Evolutionary conservation across 2,113 vertebrate species (phyloP).

Genomic region (Apodemus sylvaticus): DNA sequence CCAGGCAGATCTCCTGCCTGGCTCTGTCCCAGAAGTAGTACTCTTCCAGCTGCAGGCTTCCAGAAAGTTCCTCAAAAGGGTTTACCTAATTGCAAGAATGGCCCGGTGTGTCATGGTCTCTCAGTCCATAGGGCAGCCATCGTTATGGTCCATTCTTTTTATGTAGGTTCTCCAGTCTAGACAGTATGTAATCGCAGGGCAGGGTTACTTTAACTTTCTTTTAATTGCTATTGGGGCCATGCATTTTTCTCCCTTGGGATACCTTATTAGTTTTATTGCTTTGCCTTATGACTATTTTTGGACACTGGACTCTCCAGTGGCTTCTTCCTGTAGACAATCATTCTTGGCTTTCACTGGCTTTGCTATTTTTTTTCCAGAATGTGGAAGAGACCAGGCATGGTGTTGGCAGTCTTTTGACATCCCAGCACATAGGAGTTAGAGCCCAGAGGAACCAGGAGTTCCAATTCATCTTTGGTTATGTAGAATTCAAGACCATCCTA

Average conservation of each 20-base stretch:
- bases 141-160: neutral
- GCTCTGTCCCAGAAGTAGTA: neutral
- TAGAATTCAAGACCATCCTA: neutral
- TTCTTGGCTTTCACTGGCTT: slow-evolving; percentile 39
- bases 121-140: neutral
- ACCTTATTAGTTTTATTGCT: slow-evolving; percentile 56
- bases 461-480: neutral
- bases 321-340: slow-evolving; percentile 28
- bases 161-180: slow-evolving; percentile 55
- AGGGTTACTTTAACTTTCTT: slow-evolving; percentile 61
- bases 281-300: slow-evolving; percentile 65
- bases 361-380: neutral
- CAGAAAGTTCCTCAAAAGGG: slow-evolving; percentile 9
- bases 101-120: neutral
- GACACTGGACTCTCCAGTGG: slow-evolving; percentile 52
- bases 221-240: slow-evolving; percentile 57
- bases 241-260: slow-evolving; percentile 43
- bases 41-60: neutral
- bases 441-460: neutral
- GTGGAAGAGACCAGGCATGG: neutral
- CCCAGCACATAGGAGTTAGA: neutral
- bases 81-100: slow-evolving; percentile 38
- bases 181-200: slow-evolving; percentile 56
- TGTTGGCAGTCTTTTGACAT: neutral
- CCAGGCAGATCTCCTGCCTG: no score